Base-by-base conservation (phyloP, 2,797 vertebrate genomes). In the Gallirallus australis region DNA sequence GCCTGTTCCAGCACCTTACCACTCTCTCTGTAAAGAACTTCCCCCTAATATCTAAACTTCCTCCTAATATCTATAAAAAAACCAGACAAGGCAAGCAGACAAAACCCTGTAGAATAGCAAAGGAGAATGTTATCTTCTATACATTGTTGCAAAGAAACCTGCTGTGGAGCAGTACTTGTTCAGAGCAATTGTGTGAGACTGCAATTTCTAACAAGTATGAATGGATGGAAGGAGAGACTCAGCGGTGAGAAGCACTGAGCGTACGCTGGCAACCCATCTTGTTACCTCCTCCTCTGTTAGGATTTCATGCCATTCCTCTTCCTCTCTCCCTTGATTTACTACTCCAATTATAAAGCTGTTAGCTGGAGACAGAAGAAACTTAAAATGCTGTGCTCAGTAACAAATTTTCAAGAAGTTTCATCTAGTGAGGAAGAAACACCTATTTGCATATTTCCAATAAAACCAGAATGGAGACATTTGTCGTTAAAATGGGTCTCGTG, bases 401-500 rank as follows among this genome's bases (percentile, higher is more conserved):
- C 7, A 71, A 28, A 71, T 72, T 75, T 90, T 88, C 54, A 86
- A 0, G 64, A 82, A 60, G 17, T 87, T 90, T 89, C 42, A 54
- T 8, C 30, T 60, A 68, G 25, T 28, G 23, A 89, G 65, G 52
- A 91, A 19, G 2, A 90, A 50, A 75, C 5, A 50, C 5, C 30
- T 70, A 73, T 87, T 53, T 95, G 53, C 37, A 15, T 79, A 82
- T 77, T 96, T 96, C 76, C 76, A 95, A 86, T 28, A 86, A 92
- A 69, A 6, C 11, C 35, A 89, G 53, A 56, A 73, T 16, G 30
- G 52, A 91, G 84, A 73, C 18, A n/a, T 31, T 37, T 56, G 69
- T 71, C 92, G 69, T 63, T 84, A 68, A 86, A 89, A 66, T 7
- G 70, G 7, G 15, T 53, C 91, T 71, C 6, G 9, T 95, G 93